Evolutionary conservation across 2,113 vertebrate species (phyloP).

Genomic region (Tenebrosternarchus preto): DNA sequence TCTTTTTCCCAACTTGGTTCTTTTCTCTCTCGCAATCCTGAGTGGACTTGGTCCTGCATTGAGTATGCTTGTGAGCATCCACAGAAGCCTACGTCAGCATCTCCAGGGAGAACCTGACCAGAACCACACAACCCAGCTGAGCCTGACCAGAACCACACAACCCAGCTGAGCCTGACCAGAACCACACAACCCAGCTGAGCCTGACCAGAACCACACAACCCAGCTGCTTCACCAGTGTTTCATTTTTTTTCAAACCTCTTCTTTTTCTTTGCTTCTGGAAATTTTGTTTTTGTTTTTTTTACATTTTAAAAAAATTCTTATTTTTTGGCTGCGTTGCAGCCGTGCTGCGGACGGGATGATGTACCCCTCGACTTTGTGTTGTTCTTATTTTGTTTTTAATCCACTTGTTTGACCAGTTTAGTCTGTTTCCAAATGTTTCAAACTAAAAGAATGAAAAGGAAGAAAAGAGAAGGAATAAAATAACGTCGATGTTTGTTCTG

Average conservation of each 20-base stretch:
- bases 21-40: slow-evolving; percentile 77
- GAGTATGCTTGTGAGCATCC: no score
- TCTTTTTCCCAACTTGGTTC: slow-evolving; percentile 64
- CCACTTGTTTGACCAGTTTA: slow-evolving; percentile 58
- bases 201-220: no score
- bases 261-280: slow-evolving; percentile 52
- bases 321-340: slow-evolving; percentile 63
- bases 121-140: no score
- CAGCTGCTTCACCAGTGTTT: no score
- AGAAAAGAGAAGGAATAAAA: slow-evolving; percentile 58
- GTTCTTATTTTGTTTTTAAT: slow-evolving; percentile 45
- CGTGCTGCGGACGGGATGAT: slow-evolving; percentile 67
- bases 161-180: no score
- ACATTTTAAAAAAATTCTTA: slow-evolving; percentile 28
- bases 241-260: background rate
- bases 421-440: slow-evolving; percentile 69
- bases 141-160: no score
- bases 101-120: no score
- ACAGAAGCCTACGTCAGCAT: no score
- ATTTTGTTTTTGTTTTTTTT: slow-evolving; percentile 64
- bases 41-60: slow-evolving; percentile 68
- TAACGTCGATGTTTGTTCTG: slow-evolving; percentile 71
- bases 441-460: slow-evolving; percentile 40
- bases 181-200: no score
- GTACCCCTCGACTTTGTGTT: slow-evolving; percentile 45